Base-by-base conservation (phyloP, 2,113 vertebrate genomes). In the Hemichromis elongatus region DNA sequence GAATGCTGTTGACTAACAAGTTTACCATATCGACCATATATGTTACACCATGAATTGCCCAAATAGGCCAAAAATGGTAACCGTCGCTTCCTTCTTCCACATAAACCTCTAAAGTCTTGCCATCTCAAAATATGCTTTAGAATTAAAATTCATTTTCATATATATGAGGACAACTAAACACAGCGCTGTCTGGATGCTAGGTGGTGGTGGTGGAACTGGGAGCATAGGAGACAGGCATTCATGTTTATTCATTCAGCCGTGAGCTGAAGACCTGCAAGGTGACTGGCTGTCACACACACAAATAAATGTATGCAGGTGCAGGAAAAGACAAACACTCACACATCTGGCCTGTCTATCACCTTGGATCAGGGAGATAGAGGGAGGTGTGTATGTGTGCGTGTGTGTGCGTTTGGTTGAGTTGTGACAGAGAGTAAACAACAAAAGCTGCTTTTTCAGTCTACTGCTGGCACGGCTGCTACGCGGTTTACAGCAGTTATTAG, bases 161-260 rank as follows among this genome's bases (percentile, higher is more conserved):
- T 26, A 73, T 47, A 47, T 28, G 42, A 73, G 16, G 18, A 28
- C 0, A 73, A 73, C 42, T 73, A 47, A 1, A 73, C 9, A 7
- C 24, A 12, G 42, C 24, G 4, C 9, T 73, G 68, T 47, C 42
- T 47, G 3, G 14, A 33, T 12, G 47, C 2, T 75, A 45, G 42
- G 24, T 75, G 84, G 55, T 50, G 3, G 40, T 50, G 40, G 80
- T 53, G 54, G 70, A 79, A 81, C 80, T 78, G 80, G 68, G 24
- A 73, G 24, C 19, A 73, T 30, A 75, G 26, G 16, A 90, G 80
- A 91, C 88, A 88, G 90, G 85, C 63, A 89, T 77, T 87, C 91
- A 95, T 96, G 94, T 95, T 96, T 96, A 96, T 96, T 95, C 95
- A 96, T 95, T 91, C 81, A 81, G 88, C 89, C 77, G 68, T 88